phyloP scores from a whole-genome alignment of 2,888 invertebrate species.

The Meghimatium bilineatum region DNA sequence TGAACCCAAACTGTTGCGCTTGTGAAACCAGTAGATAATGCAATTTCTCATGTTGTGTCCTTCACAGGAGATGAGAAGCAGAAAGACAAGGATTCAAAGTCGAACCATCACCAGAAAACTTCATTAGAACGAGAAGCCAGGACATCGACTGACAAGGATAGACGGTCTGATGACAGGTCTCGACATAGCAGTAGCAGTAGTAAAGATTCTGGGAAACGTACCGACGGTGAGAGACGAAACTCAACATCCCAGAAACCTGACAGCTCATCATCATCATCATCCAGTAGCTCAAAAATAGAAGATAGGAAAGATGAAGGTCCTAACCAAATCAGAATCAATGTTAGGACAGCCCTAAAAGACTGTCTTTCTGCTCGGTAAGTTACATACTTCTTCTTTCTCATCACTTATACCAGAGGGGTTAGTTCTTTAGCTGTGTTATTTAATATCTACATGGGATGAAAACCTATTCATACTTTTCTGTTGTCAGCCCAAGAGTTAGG shows the following conservation, averaged over 20 bases:
- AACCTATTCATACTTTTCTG: no score
- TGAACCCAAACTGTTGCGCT: no score
- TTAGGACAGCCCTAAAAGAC: slow-evolving; percentile 85
- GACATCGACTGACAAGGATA: slow-evolving; percentile 23
- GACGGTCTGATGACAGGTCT: slow-evolving; percentile 8
- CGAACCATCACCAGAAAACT: slow-evolving; percentile 19
- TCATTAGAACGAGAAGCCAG: slow-evolving; percentile 16
- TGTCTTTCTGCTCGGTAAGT: slow-evolving; percentile 69
- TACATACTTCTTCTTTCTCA: no score
- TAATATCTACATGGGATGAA: no score
- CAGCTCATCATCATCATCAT: neutral
- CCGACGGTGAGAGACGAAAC: slow-evolving; percentile 29
- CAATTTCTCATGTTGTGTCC: neutral
- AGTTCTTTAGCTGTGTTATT: no score
- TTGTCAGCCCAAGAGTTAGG: no score
- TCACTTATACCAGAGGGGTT: no score
- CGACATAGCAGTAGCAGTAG: neutral
- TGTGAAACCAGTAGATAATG: no score
- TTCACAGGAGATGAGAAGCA: slow-evolving; percentile 37
- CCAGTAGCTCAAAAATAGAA: slow-evolving; percentile 23
- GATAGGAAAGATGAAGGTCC: slow-evolving; percentile 60
- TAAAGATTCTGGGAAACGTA: slow-evolving; percentile 28
- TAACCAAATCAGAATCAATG: slow-evolving; percentile 84
- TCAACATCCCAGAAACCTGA: slow-evolving; percentile 34
- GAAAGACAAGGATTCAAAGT: slow-evolving; percentile 15